Conservation (phyloP, 2,888 invertebrate species). For the Nycteola revayana region DNA sequence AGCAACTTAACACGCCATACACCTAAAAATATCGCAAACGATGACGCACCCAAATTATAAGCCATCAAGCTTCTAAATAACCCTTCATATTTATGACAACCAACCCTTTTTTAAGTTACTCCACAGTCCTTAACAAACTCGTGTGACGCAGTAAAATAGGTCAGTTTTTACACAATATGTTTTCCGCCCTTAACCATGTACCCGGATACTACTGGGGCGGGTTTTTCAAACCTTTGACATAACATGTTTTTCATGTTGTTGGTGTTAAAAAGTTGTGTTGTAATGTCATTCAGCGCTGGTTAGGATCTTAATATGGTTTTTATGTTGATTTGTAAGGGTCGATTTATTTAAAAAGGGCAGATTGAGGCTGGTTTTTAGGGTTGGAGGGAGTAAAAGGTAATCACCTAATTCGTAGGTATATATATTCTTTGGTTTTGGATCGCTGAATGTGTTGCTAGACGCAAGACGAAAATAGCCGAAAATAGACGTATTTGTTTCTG, state of each 20-base stretch:
- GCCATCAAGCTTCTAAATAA: too few species aligned
- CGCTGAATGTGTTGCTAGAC: too few species aligned
- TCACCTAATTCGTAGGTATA: too few species aligned
- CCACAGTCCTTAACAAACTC: not conserved
- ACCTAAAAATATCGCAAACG: too few species aligned
- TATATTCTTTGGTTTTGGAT: too few species aligned
- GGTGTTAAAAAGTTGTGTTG: slow-evolving; percentile 27
- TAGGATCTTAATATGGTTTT: slow-evolving; percentile 17
- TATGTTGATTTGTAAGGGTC: slow-evolving; percentile 1
- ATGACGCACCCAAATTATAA: too few species aligned
- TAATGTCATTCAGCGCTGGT: slow-evolving; percentile 25
- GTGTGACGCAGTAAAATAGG: slow-evolving; percentile 19
- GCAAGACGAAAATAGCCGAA: too few species aligned
- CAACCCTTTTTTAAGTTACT: not conserved
- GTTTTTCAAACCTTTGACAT: slow-evolving; percentile 25
- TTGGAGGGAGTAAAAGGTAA: too few species aligned
- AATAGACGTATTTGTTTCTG: too few species aligned
- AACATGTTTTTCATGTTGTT: slow-evolving; percentile 25
- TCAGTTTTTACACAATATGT: slow-evolving; percentile 21
- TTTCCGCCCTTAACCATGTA: slow-evolving; percentile 18
- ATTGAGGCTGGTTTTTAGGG: too few species aligned
- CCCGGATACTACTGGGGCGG: slow-evolving; percentile 17
- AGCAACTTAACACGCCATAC: too few species aligned
- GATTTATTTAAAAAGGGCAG: not conserved
- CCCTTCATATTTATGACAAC: not conserved